Conservation (phyloP, 2,888 invertebrate genomes). For the Leptarthrus brevirostris region DNA sequence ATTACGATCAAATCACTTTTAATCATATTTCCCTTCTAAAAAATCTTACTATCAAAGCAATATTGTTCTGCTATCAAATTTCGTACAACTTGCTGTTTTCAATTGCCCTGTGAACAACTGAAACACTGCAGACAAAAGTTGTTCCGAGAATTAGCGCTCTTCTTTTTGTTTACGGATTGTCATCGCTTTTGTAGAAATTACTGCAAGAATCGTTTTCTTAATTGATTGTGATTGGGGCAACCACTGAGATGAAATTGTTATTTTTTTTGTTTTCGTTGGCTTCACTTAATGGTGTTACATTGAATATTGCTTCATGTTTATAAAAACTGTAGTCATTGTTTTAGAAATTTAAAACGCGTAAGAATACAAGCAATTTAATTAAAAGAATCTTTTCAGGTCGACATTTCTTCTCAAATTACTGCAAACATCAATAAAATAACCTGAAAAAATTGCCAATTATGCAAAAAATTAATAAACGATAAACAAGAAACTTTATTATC, state of each 20-base stretch:
- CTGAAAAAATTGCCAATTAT: no score
- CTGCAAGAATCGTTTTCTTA: conserved; percentile 12
- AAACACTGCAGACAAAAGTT: neutral
- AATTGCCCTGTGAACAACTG: neutral
- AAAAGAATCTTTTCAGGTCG: no score
- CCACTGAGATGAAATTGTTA: neutral
- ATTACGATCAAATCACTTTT: no score
- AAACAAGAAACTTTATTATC: no score
- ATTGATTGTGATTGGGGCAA: conserved; percentile 22
- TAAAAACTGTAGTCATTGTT: no score
- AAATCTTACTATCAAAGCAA: neutral
- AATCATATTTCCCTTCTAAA: neutral
- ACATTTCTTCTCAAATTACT: no score
- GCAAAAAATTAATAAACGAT: no score
- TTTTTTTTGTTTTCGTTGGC: neutral
- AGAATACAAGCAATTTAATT: neutral
- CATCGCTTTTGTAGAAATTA: neutral
- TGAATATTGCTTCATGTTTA: no score
- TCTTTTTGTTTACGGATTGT: neutral
- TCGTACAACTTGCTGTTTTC: neutral
- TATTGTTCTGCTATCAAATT: neutral
- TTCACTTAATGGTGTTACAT: neutral
- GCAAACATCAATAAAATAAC: no score
- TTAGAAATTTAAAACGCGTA: neutral
- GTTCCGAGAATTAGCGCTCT: neutral